phyloP scores from a whole-genome alignment of 2,888 invertebrate genomes.

The Lasioglossum calceatum region DNA sequence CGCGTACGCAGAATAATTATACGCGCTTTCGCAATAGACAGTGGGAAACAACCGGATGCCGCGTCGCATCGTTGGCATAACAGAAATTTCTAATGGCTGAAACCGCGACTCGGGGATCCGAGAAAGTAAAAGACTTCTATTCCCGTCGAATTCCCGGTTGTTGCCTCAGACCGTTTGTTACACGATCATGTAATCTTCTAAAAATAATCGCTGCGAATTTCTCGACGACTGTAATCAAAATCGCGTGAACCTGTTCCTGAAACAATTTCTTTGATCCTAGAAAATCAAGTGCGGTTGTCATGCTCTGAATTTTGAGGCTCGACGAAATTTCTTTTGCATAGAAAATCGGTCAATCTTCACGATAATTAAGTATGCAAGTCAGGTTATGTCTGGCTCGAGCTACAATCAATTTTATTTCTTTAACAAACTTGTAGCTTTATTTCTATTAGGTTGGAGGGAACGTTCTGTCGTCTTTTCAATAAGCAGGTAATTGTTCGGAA shows the following conservation, averaged over 20 bases:
- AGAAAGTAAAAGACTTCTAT: slow-evolving; percentile 56
- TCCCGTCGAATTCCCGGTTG: slow-evolving; percentile 33
- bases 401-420: background rate
- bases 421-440: background rate
- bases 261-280: background rate
- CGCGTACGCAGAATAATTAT: slow-evolving; percentile 56
- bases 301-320: background rate
- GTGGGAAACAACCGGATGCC: slow-evolving; percentile 68
- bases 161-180: background rate
- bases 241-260: background rate
- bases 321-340: background rate
- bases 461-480: too few relatives aligned
- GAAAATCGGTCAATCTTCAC: background rate
- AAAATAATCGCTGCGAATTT: background rate
- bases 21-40: slow-evolving; percentile 64
- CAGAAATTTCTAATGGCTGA: slow-evolving; percentile 63
- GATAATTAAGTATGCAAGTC: background rate
- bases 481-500: too few relatives aligned
- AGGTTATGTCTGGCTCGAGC: background rate
- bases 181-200: slow-evolving; percentile 1
- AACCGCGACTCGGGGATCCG: slow-evolving; percentile 49
- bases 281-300: background rate
- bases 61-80: slow-evolving; percentile 66
- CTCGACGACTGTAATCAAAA: background rate
- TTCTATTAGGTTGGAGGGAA: too few relatives aligned